Evolutionary conservation across 1,140 invertebrate species (phyloP), one percentile per base, ranked within the genome.

Genomic region (Lepidurus arcticus): DNA sequence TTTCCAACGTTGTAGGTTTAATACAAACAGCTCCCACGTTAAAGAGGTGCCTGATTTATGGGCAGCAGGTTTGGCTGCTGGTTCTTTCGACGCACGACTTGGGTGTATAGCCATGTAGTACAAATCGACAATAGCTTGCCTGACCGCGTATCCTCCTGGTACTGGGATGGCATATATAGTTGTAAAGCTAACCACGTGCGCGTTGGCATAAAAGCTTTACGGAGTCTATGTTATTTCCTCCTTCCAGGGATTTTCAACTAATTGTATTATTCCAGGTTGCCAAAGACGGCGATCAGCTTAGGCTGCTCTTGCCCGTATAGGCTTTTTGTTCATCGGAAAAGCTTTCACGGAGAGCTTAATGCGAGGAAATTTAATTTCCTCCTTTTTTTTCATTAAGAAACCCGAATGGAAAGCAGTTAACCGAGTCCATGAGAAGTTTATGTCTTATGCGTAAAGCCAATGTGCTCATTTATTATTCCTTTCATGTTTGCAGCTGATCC

Each of bases 401-500:
- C 26, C 26, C 26, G 26, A 34, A 34, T 34, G 26, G 8, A 65
- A n/a, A 65, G 47, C 13, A 11, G 47, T 7, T n/a, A 65, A 65
- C 47, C 47, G 26, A 34, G 26, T 65, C 21, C 21, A 65, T 9
- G 47, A 1, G 47, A 21, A 65, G 13, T 65, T 65, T 65, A 65
- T 65, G 13, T 9, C 47, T 65, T 65, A 6, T 13, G 47, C 13
- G 47, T 65, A 65, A 65, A 65, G 21, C 9, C 0, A 9, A 65
- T 9, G 21, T 13, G 13, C 47, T 65, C 13, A 65, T 13, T 65
- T n/a, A 65, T 65, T 65, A 13, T 13, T 45, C 47, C 43, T 24
- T 78, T 65, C 80, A 78, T 82, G 83, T 81, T 84, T 85, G 80
- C 84, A 82, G 86, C 86, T 34, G 87, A 88, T 80, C 85, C 87